phyloP scores from a whole-genome alignment of 2,888 invertebrate genomes.

The Latrodectus elegans region DNA sequence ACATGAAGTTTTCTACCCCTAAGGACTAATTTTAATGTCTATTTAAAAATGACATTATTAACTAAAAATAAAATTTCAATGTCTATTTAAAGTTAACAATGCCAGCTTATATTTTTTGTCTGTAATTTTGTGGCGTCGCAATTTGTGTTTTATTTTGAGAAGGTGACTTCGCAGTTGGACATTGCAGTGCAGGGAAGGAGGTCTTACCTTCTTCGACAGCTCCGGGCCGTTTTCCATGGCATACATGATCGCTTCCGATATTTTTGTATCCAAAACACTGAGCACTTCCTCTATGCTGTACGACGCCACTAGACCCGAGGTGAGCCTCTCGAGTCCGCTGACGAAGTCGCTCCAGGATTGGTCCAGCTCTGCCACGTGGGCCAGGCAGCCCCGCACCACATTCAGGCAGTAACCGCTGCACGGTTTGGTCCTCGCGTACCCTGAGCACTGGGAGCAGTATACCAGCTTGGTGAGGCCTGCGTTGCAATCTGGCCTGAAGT shows the following conservation, averaged over 20 bases:
- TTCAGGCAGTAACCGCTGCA: constrained; percentile 93
- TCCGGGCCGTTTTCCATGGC: constrained; percentile 88
- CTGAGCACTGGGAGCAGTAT: constrained; percentile 82
- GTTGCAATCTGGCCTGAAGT: constrained; percentile 81
- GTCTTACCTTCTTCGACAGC: constrained; percentile 87
- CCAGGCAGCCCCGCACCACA: constrained; percentile 89
- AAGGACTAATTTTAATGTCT: no score
- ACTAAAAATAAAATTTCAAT: no score
- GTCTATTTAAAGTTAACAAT: no score
- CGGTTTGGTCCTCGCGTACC: constrained; percentile 81
- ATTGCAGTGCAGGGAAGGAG: no score
- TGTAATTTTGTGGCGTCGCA: no score
- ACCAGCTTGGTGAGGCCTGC: constrained; percentile 80
- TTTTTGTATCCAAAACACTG: constrained; percentile 85
- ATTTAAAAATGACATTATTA: no score
- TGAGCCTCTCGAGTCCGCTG: constrained; percentile 85
- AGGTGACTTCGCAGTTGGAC: no score
- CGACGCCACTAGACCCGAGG: constrained; percentile 74
- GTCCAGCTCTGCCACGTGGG: constrained; percentile 83
- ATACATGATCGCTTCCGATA: constrained; percentile 93
- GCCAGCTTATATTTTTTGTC: no score
- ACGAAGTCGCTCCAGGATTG: constrained; percentile 92
- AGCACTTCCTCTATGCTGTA: constrained; percentile 86
- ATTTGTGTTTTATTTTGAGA: no score
- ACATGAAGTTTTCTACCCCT: no score